Percentiles rank a stretch among this genome's conserved stretches.
phyloP scores from a whole-genome alignment of 2,888 invertebrate genomes.

The Leptinotarsa tumamoca region DNA sequence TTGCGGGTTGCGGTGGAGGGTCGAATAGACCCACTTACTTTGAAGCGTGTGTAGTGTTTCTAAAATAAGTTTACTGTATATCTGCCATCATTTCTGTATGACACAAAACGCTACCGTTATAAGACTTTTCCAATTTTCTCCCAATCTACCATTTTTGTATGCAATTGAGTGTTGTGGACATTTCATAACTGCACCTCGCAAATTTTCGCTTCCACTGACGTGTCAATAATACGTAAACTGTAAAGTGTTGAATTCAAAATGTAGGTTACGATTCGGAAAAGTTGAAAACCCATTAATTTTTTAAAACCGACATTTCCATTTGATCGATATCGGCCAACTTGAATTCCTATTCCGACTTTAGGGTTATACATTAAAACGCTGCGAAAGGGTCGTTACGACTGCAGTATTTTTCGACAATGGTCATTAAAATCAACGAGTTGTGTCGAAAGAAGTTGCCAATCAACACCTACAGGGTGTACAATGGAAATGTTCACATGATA shows the following conservation, averaged over 20 bases:
- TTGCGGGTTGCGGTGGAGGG: too few species aligned
- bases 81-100: too few species aligned
- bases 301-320: neutral
- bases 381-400: neutral
- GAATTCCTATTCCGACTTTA: neutral
- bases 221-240: neutral
- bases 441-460: neutral
- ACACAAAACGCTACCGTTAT: too few species aligned
- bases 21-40: too few species aligned
- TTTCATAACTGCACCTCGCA: neutral
- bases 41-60: too few species aligned
- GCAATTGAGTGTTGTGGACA: too few species aligned
- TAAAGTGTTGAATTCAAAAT: neutral
- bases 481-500: neutral
- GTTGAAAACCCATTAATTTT: conserved; percentile 1
- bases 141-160: too few species aligned
- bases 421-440: neutral
- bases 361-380: neutral
- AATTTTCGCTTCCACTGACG: neutral
- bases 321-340: conserved; percentile 2
- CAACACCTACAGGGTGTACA: neutral
- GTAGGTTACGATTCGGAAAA: conserved; percentile 1
- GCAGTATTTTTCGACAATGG: neutral
- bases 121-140: too few species aligned
- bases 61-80: too few species aligned